Conservation (phyloP, 2,888 invertebrate species). For the Spodoptera littoralis region DNA sequence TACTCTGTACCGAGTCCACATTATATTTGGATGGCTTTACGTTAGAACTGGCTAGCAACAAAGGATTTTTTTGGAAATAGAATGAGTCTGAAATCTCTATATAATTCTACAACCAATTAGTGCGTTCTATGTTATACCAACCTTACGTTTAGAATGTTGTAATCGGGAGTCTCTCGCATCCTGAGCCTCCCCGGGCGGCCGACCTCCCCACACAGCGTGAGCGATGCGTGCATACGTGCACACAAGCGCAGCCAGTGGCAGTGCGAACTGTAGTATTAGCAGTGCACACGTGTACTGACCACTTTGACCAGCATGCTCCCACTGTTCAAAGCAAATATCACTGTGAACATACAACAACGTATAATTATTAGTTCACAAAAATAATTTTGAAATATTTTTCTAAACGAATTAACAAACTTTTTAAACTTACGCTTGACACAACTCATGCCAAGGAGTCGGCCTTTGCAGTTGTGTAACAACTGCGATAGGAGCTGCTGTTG, state of each 20-base stretch:
- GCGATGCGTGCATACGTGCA: constrained; percentile 96
- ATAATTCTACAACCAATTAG: too few relatives aligned
- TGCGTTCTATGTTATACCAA: constrained; percentile 70
- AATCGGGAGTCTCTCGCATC: constrained; percentile 94
- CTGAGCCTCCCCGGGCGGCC: constrained; percentile 96
- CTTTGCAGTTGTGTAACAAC: constrained; percentile 91
- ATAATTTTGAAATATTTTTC: neutral
- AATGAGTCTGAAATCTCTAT: too few relatives aligned
- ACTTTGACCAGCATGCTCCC: constrained; percentile 90
- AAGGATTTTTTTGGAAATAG: too few relatives aligned
- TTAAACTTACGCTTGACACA: constrained; percentile 90
- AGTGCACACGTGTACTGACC: constrained; percentile 93
- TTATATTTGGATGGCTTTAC: too few relatives aligned
- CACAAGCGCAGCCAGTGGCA: constrained; percentile 94
- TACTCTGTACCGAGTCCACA: too few relatives aligned
- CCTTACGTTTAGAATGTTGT: constrained; percentile 96
- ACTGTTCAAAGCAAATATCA: constrained; percentile 92
- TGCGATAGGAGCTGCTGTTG: constrained; percentile 94
- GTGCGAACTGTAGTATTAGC: constrained; percentile 94
- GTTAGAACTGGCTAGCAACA: too few relatives aligned
- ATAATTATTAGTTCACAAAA: constrained; percentile 2
- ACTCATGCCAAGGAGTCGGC: constrained; percentile 90
- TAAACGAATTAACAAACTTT: neutral
- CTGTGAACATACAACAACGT: constrained; percentile 78
- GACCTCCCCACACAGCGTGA: constrained; percentile 95